Percentiles rank a stretch among this genome's conserved stretches.
These are phyloP conservation scores for Osmerus eperlanus DNA, from an alignment of 2,113 vertebrate species.

Conservation along the genomic window DNA sequence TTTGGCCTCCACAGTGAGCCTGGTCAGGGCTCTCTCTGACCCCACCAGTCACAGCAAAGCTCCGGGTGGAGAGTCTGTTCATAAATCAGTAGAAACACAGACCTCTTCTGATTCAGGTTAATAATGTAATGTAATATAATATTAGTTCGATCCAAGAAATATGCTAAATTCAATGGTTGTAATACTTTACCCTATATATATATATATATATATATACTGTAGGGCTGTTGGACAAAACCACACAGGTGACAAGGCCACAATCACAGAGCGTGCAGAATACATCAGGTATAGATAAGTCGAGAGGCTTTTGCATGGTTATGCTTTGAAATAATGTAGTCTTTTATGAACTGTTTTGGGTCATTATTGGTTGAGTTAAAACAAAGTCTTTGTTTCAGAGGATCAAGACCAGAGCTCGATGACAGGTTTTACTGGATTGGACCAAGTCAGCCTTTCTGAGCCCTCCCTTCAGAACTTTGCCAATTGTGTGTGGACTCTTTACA, in stretches of 20 bases:
- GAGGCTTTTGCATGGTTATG: neutral
- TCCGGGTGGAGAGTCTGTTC: neutral
- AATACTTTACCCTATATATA: neutral
- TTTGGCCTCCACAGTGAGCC: neutral
- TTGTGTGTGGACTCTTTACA: slow-evolving; percentile 14
- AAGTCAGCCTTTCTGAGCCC: neutral
- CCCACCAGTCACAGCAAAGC: neutral
- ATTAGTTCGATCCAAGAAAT: neutral
- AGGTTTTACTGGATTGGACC: neutral
- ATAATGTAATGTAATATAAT: no score
- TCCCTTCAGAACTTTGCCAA: neutral
- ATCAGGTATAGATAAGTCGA: neutral
- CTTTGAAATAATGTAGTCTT: neutral
- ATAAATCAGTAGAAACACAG: neutral
- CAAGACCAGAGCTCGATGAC: neutral
- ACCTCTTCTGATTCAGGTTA: neutral
- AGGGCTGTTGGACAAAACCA: neutral
- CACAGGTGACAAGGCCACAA: neutral
- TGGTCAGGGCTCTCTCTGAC: neutral
- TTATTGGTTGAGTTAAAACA: neutral
- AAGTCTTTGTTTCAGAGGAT: neutral
- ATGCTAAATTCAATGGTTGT: neutral
- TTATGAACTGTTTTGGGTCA: neutral
- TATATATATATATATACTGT: neutral
- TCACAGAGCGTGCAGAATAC: neutral